These are phyloP conservation scores for Entomobrya proxima DNA, from an alignment of 2,888 invertebrate genomes.

Conservation along the genomic window DNA sequence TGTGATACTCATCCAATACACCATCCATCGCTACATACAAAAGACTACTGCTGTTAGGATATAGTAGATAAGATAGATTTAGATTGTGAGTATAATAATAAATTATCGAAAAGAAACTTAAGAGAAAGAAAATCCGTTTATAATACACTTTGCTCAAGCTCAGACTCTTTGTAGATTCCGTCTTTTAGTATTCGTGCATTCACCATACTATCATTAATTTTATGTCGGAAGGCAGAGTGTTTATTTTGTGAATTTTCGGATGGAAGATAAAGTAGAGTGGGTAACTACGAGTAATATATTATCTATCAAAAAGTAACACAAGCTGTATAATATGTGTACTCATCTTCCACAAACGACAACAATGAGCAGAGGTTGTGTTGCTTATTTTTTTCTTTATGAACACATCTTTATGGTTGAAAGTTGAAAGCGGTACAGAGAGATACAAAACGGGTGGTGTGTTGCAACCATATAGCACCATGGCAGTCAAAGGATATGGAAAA, in stretches of 20 bases:
- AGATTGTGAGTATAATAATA: neutral
- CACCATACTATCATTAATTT: neutral
- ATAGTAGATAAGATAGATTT: neutral
- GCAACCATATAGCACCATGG: slow-evolving; percentile 10
- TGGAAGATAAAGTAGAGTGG: slow-evolving; percentile 54
- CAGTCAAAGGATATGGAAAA: slow-evolving; percentile 27
- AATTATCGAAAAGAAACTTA: neutral
- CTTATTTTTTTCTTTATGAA: slow-evolving; percentile 43
- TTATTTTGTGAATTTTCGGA: slow-evolving; percentile 56
- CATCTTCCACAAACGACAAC: slow-evolving; percentile 33
- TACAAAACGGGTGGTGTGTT: too few relatives aligned
- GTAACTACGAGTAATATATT: slow-evolving; percentile 59
- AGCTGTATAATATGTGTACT: slow-evolving; percentile 34
- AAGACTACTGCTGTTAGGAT: too few relatives aligned
- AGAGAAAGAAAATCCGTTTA: neutral
- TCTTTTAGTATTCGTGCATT: neutral
- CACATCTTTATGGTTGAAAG: neutral
- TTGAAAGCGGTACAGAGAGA: neutral
- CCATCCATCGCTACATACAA: too few relatives aligned
- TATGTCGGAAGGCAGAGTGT: neutral
- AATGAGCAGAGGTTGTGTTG: slow-evolving; percentile 48
- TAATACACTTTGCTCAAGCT: slow-evolving; percentile 1
- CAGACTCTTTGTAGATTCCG: neutral
- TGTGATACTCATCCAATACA: neutral
- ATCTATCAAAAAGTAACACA: slow-evolving; percentile 54